These are phyloP conservation scores for Garrulus glandarius DNA, from an alignment of 2,797 vertebrate genomes.

Conservation along the genomic window DNA sequence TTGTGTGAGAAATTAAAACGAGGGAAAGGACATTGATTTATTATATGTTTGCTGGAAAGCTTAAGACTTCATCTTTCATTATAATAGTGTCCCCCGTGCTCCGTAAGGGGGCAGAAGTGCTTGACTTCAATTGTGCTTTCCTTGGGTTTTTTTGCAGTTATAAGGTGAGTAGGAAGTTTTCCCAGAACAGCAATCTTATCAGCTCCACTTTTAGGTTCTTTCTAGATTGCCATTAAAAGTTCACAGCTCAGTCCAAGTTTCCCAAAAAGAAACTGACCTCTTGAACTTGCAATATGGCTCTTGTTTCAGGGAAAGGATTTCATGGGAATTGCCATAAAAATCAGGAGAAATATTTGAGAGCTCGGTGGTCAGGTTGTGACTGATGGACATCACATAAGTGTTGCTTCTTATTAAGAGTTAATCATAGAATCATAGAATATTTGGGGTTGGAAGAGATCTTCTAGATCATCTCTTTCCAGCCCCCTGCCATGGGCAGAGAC, in stretches of 20 bases:
- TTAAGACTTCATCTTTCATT: conserved; percentile 21
- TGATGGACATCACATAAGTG: neutral
- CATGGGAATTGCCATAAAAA: neutral
- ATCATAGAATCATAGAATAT: neutral
- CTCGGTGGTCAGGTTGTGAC: neutral
- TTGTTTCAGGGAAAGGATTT: neutral
- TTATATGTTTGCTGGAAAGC: conserved; percentile 34
- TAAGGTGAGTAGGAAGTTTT: neutral
- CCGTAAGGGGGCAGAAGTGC: neutral
- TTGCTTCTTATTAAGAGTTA: neutral
- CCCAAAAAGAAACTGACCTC: neutral
- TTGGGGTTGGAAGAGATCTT: neutral
- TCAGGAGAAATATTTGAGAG: neutral
- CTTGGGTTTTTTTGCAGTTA: neutral
- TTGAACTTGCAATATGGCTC: neutral
- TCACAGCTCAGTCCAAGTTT: neutral
- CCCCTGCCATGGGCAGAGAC: neutral
- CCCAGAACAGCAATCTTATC: neutral
- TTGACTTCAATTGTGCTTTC: conserved; percentile 32
- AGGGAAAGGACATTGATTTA: conserved; percentile 45
- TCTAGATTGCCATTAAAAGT: neutral
- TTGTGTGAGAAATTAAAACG: conserved; percentile 60
- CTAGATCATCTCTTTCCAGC: neutral
- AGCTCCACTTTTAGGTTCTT: neutral
- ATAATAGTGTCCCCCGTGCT: neutral